Evolutionary conservation across 2,888 invertebrate genomes (phyloP), one percentile per base, ranked within the genome.

Genomic region (Troides oblongomaculatus): DNA sequence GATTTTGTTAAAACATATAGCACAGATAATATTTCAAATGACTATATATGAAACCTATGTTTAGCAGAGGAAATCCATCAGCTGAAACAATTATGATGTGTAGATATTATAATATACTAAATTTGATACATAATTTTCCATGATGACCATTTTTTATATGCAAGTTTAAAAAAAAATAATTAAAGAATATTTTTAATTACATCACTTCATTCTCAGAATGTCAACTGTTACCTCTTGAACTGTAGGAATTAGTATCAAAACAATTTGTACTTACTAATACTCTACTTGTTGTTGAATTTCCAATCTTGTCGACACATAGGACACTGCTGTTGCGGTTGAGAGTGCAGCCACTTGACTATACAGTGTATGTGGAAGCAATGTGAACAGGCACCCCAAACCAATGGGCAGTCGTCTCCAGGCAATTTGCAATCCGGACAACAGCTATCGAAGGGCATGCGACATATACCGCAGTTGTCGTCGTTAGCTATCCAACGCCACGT

Each of bases 301-400:
- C 99, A 99, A 85, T 98, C 98, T 89, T 99, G 99, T 79, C 99
- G 94, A 90, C 99, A 99, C 98, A 99, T 99, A 72, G 97, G 97
- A 80, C 97, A 97, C 93, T 96, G 95, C 83, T 97, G 97, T 89
- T 96, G 96, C 78, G 96, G 96, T 89, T 97, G 97, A 23, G 99
- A 97, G 85, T 99, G 98, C 65, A 99, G 94, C 99, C 99, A 99
- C 94, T 99, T 99, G 86, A 98, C 97, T 82, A 99, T 99, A 92
- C 99, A 99, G 90, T 99, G 99, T 90, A 99, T 99, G 90, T 99
- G 99, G 90, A 99, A 99, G 92, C 99, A 99, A 93, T 99, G 99
- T 12, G 98, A 97, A 89, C 99, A 99, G 83, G 97, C 97, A 72
- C 99, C 99, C 98, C 99, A 99, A 59, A 99, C 99, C 84, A 99